Percentiles rank a stretch among this genome's conserved stretches.
phyloP scores from a whole-genome alignment of 2,113 vertebrate species.

The Prietella phreatophila region DNA sequence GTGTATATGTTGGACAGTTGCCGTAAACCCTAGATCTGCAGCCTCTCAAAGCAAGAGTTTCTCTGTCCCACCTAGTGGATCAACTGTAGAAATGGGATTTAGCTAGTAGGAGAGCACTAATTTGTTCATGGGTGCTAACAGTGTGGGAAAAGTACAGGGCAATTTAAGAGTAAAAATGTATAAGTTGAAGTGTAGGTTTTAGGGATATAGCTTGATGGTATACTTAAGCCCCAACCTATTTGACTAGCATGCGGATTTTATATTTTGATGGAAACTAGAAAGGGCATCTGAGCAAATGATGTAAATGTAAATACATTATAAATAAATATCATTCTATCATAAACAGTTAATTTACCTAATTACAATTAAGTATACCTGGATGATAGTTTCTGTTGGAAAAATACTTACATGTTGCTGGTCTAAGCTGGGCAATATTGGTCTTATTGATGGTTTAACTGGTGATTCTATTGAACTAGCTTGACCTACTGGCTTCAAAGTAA shows the following conservation, averaged over 20 bases:
- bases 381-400: not conserved
- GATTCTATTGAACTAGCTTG: not conserved
- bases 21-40: not conserved
- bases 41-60: not conserved
- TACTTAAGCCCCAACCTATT: not conserved
- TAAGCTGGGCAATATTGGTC: not conserved
- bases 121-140: not conserved
- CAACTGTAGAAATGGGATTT: not conserved
- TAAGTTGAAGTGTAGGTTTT: no score
- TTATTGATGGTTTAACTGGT: not conserved
- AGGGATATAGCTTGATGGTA: not conserved
- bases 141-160: not conserved
- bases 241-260: not conserved
- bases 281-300: no score
- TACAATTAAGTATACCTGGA: not conserved
- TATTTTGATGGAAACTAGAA: not conserved
- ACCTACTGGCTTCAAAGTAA: not conserved
- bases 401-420: not conserved
- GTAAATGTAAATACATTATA: not conserved
- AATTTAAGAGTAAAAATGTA: not conserved
- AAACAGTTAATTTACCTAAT: not conserved
- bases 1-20: slow-evolving; percentile 26
- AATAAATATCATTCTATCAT: not conserved
- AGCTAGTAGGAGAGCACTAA: not conserved
- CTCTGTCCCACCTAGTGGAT: not conserved